phyloP scores from a whole-genome alignment of 2,888 invertebrate genomes.

The Cerastis rubricosa region DNA sequence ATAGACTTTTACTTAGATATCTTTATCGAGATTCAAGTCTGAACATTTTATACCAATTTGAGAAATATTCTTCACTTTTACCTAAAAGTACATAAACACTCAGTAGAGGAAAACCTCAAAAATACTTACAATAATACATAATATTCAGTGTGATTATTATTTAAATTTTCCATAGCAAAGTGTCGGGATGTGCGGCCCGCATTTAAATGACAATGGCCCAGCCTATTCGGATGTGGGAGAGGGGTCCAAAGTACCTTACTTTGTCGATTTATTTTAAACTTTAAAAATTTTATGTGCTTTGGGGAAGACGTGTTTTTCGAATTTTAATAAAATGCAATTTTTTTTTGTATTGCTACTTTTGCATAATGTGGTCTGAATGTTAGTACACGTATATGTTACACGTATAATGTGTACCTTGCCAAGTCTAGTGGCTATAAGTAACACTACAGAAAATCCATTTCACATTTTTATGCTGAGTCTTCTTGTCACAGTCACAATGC shows the following conservation, averaged over 20 bases:
- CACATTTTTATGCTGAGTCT: too few relatives aligned
- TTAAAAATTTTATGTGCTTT: slow-evolving; percentile 65
- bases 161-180: slow-evolving; percentile 79
- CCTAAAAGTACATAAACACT: slow-evolving; percentile 15
- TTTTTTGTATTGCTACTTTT: slow-evolving; percentile 10
- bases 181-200: slow-evolving; percentile 76
- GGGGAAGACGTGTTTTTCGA: slow-evolving; percentile 39
- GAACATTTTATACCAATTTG: not conserved
- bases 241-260: slow-evolving; percentile 67
- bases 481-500: too few relatives aligned
- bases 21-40: not conserved
- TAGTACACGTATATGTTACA: too few relatives aligned
- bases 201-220: slow-evolving; percentile 86
- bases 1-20: not conserved
- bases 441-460: too few relatives aligned
- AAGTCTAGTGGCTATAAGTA: too few relatives aligned
- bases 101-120: slow-evolving; percentile 22
- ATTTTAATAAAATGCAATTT: not conserved
- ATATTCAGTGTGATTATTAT: slow-evolving; percentile 78
- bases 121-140: slow-evolving; percentile 52
- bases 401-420: too few relatives aligned
- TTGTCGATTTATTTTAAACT: slow-evolving; percentile 68
- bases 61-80: not conserved
- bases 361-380: not conserved
- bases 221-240: slow-evolving; percentile 63